phyloP scores from a whole-genome alignment of 2,113 vertebrate genomes.

The Aegotheles bennettii region DNA sequence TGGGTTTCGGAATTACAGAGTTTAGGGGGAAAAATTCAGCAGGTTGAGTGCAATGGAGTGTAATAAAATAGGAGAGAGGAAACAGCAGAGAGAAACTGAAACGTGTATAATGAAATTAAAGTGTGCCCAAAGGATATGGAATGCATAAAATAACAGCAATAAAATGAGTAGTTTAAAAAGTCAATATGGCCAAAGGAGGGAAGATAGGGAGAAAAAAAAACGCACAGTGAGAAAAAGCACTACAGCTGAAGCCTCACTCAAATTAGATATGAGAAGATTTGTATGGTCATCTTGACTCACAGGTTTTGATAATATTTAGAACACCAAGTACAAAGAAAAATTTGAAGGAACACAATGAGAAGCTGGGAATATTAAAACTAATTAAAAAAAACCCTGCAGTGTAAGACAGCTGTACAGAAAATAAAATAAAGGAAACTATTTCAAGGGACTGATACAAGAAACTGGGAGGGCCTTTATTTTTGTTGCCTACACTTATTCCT shows the following conservation, averaged over 20 bases:
- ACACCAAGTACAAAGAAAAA: neutral
- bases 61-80: conserved; percentile 22
- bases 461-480: neutral
- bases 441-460: neutral
- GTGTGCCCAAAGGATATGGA: conserved; percentile 43
- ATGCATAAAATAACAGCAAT: neutral
- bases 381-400: neutral
- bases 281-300: neutral
- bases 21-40: neutral
- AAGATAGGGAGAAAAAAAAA: neutral
- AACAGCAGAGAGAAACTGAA: conserved; percentile 41
- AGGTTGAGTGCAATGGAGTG: conserved; percentile 5
- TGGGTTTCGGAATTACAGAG: neutral
- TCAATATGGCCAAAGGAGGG: neutral
- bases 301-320: neutral
- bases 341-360: neutral
- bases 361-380: neutral
- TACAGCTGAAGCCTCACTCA: neutral
- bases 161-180: neutral
- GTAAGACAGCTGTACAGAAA: neutral
- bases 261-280: neutral
- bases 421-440: neutral
- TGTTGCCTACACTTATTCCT: neutral
- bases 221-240: neutral
- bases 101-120: conserved; percentile 49